Base-by-base conservation (phyloP, 2,888 invertebrate species). In the Colostygia pectinataria region DNA sequence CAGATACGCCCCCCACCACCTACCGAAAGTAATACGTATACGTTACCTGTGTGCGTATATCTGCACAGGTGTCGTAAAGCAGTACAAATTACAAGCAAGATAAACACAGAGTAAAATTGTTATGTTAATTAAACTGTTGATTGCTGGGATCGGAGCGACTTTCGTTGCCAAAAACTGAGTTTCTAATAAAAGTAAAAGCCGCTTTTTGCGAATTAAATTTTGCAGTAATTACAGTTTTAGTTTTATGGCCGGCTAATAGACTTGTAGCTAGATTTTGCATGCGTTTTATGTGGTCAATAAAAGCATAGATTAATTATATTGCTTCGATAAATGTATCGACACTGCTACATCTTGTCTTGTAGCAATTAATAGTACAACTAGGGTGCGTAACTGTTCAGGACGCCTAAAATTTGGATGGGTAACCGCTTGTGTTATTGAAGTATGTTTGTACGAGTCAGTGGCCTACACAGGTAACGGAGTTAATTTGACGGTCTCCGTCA, bases 101-200 rank as follows among this genome's bases (percentile, higher is more conserved):
- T n/a, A 34, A 40, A 39, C 31, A 47, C 36, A 29, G 24, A 27
- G 24, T 15, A 36, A 32, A 41, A 38, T 44, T 49, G 32, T 39
- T 45, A 52, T 42, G 56, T 47, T 59, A 55, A 58, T 58, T 44
- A 45, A 41, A 33, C 25, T 25, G 41, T 43, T 45, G 42, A 51
- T 48, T 48, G 46, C 45, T 27, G 45, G 31, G 33, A 53, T 53
- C 44, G 20, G 27, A 42, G 36, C 31, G 24, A 51, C 59, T 59
- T 59, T 59, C 57, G 38, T 46, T 20, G 37, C 41, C 47, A 49
- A 53, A 51, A 49, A 49, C 33, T 23, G 25, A 46, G 45, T 57
- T 51, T 55, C 55, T 55, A 55, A 50, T 51, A 58, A 45, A 59
- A 57, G 53, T 56, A 56, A 55, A 49, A 54, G 57, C 39, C 14